Evolutionary conservation across 2,888 invertebrate species (phyloP).

Genomic region (Cactoblastis cactorum): DNA sequence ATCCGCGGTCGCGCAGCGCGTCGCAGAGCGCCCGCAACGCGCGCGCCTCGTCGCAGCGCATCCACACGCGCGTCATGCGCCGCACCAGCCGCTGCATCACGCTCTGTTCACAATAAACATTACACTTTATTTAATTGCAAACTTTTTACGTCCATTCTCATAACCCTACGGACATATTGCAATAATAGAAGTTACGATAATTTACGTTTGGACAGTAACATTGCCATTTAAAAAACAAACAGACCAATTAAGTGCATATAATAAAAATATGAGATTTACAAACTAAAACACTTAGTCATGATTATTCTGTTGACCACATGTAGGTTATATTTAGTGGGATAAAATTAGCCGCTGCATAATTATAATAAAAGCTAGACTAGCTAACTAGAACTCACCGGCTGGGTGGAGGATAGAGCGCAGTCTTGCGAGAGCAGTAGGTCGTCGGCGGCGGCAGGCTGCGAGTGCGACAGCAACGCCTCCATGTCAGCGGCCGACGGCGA

Average conservation of each 20-base stretch:
- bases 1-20: conserved; percentile 71
- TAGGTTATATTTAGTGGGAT: too few species aligned
- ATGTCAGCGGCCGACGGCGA: conserved; percentile 52
- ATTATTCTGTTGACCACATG: too few species aligned
- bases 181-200: too few species aligned
- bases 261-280: too few species aligned
- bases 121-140: not conserved
- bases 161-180: too few species aligned
- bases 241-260: too few species aligned
- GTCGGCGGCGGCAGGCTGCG: conserved; percentile 91
- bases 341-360: too few species aligned
- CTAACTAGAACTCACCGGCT: conserved; percentile 70
- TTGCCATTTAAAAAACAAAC: too few species aligned
- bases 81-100: conserved; percentile 82
- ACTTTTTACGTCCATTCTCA: too few species aligned
- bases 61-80: conserved; percentile 96
- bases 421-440: conserved; percentile 85
- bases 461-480: conserved; percentile 85
- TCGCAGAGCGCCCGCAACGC: conserved; percentile 82
- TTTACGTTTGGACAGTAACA: too few species aligned
- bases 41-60: conserved; percentile 82
- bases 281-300: too few species aligned
- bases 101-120: not conserved
- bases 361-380: not conserved
- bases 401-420: conserved; percentile 80